Evolutionary conservation across 2,113 vertebrate genomes (phyloP).

Genomic region (Serilophus lunatus): DNA sequence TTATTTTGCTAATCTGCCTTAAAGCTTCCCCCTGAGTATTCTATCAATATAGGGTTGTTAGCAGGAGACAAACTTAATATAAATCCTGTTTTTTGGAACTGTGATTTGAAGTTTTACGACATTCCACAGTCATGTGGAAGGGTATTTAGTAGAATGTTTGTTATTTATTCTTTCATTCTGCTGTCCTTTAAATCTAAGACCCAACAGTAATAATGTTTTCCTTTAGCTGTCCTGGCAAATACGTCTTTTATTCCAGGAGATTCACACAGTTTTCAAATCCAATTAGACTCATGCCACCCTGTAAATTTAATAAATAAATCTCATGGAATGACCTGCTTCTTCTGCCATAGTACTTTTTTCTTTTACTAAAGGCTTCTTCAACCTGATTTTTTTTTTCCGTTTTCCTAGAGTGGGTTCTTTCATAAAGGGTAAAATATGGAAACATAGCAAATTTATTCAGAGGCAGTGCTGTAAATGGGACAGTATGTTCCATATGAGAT

Average conservation of each 20-base stretch:
- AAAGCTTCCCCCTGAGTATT: slow-evolving; percentile 23
- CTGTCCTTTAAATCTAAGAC: neutral
- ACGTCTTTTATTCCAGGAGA: slow-evolving; percentile 8
- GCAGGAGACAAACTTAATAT: slow-evolving; percentile 10
- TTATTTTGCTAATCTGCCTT: slow-evolving; percentile 64
- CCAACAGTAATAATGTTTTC: neutral
- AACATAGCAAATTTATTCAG: neutral
- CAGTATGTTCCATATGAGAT: neutral
- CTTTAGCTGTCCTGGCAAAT: neutral
- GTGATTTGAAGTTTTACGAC: neutral
- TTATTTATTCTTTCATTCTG: neutral
- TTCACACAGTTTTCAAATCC: slow-evolving; percentile 32
- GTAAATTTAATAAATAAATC: neutral
- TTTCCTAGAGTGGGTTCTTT: neutral
- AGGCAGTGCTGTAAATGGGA: neutral
- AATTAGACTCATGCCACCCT: neutral
- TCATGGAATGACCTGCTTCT: neutral
- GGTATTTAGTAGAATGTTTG: neutral
- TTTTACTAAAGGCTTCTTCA: neutral
- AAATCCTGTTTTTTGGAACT: slow-evolving; percentile 22
- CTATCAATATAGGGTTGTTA: slow-evolving; percentile 17
- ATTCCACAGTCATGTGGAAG: neutral
- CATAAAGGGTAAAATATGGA: neutral
- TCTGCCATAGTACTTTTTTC: neutral
- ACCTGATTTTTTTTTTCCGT: neutral